A percentile compares a stretch with the other conserved stretches of the same genome.
These are phyloP conservation scores for Vombatus ursinus DNA, from an alignment of 2,113 vertebrate genomes.

Conservation along the genomic window DNA sequence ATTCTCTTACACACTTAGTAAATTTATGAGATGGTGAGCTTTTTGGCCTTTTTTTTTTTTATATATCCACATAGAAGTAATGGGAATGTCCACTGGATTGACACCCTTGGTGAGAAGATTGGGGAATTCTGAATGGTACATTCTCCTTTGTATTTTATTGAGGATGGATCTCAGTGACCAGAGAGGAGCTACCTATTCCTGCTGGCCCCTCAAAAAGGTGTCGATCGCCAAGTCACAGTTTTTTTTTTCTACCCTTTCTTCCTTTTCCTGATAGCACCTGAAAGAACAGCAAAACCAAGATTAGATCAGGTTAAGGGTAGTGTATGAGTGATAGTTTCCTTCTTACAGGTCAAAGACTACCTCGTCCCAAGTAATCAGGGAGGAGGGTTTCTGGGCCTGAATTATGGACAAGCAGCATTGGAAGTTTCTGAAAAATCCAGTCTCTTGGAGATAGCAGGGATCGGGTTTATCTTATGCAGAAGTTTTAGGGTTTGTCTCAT, in stretches of 20 bases:
- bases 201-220: not conserved
- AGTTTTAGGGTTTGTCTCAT: not conserved
- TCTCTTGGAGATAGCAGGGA: not conserved
- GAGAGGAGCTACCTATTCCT: not conserved
- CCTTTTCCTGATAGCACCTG: not conserved
- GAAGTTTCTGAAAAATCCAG: not conserved
- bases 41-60: not conserved
- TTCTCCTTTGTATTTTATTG: not conserved
- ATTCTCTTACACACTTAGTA: not conserved
- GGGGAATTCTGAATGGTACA: not conserved
- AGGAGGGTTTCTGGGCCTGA: not conserved
- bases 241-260: not conserved
- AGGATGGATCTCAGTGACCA: not conserved
- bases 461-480: not conserved
- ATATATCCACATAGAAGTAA: not conserved
- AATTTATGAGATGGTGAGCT: not conserved
- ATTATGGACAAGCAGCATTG: not conserved
- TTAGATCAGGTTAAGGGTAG: not conserved
- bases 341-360: not conserved
- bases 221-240: not conserved
- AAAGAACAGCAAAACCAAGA: not conserved
- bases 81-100: not conserved
- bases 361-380: not conserved
- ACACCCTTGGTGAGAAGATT: not conserved
- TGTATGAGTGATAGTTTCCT: not conserved